Evolutionary conservation across 2,113 vertebrate species (phyloP).

Genomic region (Colinus virginianus): DNA sequence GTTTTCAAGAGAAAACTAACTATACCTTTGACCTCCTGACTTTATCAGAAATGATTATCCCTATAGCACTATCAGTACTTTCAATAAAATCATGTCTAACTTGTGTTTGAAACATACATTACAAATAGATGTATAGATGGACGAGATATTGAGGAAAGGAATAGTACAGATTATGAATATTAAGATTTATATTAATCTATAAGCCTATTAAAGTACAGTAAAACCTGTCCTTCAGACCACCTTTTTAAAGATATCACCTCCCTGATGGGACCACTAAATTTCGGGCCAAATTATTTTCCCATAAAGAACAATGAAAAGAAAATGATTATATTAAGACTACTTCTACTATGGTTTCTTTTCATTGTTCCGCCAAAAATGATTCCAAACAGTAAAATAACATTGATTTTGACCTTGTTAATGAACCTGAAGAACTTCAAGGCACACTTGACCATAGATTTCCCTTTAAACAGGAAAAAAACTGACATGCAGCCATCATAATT

Average conservation of each 20-base stretch:
- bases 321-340: conserved; percentile 89
- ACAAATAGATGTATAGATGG: conserved; percentile 85
- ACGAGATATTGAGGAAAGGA: conserved; percentile 81
- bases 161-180: conserved; percentile 88
- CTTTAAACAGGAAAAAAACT: conserved; percentile 57
- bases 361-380: conserved; percentile 85
- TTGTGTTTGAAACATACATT: conserved; percentile 83
- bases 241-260: conserved; percentile 89
- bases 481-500: conserved; percentile 31
- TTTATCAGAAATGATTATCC: conserved; percentile 69
- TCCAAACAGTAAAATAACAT: conserved; percentile 91
- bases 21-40: conserved; percentile 53
- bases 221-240: conserved; percentile 91
- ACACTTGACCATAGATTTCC: conserved; percentile 73
- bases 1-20: conserved; percentile 45
- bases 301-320: conserved; percentile 92
- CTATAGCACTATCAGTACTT: conserved; percentile 62
- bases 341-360: conserved; percentile 88
- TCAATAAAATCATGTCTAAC: conserved; percentile 80
- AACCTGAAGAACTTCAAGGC: conserved; percentile 82
- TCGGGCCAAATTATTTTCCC: conserved; percentile 90
- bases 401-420: conserved; percentile 90
- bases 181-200: conserved; percentile 90
- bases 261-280: conserved; percentile 91
- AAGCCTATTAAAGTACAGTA: conserved; percentile 90